Evolutionary conservation across 2,888 invertebrate species (phyloP), one percentile per base, ranked within the genome.

Genomic region (Agriopis leucophaearia): DNA sequence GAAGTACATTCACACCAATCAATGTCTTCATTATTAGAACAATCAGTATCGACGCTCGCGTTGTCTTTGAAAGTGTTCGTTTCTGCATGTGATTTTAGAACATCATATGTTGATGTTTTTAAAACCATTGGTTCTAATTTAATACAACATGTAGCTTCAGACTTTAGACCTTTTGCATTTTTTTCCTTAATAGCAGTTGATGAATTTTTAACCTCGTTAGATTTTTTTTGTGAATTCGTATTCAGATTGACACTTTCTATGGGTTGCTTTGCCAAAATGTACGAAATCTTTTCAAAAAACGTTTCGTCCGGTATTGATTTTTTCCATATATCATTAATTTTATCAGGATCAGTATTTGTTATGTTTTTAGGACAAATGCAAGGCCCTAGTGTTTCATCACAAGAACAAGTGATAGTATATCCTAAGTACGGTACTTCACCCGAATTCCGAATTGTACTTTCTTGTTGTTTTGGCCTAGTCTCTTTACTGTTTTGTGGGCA

Each of bases 341-440:
- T 81, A 44, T 80, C 75, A 52, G 75, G 77, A 67, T 83, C 80
- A 35, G 74, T 70, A 50, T 78, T 73, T 38, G 82, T 62, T 10
- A 76, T 59, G n/a, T 89, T 84, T 73, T 89, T 91, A 45, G 81
- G 77, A 69, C 91, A 90, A 54, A 80, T 64, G 71, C 89, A 89
- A 4, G 77, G 58, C 35, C 84, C 87, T 54, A 89, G 70, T 50
- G 75, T 73, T 60, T 64, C 66, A 52, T 87, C 80, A 72, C 90
- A 90, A 59, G 82, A 76, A 78, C 89, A 89, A 68, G 88, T 82
- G 42, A 90, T 71, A 7, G 90, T 92, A 63, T 78, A 87, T 8
- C 88, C 89, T 64, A 88, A 78, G 66, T 88, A 88, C 44, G 88
- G 85, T 8, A 64, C 58, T 8, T 62, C 35, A 45, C 40, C 1